Evolutionary conservation across 2,113 vertebrate species (phyloP).

Genomic region (Hiodon tergisus): DNA sequence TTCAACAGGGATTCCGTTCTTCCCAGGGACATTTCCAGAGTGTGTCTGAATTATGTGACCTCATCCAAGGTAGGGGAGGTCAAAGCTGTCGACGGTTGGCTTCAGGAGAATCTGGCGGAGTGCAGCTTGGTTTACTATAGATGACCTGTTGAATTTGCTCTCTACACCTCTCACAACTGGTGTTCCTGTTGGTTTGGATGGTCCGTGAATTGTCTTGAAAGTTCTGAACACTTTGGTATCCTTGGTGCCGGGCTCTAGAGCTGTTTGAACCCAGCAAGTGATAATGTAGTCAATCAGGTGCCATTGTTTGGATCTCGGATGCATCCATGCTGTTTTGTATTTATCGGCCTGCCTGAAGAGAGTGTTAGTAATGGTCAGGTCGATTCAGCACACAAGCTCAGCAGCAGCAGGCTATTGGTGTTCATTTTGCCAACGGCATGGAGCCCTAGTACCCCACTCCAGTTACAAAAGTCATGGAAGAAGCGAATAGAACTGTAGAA

Average conservation of each 20-base stretch:
- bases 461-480: background rate
- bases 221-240: background rate
- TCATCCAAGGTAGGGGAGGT: no score
- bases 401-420: constrained; percentile 2
- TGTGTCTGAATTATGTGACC: no score
- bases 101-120: no score
- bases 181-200: background rate
- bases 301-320: background rate
- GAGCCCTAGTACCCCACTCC: background rate
- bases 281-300: background rate
- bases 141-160: no score
- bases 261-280: no score
- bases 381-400: constrained; percentile 5
- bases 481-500: constrained; percentile 10
- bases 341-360: constrained; percentile 6
- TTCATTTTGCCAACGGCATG: background rate
- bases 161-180: no score
- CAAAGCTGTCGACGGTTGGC: no score
- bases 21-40: no score
- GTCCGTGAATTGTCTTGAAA: background rate
- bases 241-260: background rate
- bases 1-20: no score
- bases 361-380: constrained; percentile 12
- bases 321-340: constrained; percentile 8
- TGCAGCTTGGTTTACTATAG: no score